These are phyloP conservation scores for Acanthosoma haemorrhoidale DNA, from an alignment of 2,888 invertebrate genomes.

Conservation along the genomic window DNA sequence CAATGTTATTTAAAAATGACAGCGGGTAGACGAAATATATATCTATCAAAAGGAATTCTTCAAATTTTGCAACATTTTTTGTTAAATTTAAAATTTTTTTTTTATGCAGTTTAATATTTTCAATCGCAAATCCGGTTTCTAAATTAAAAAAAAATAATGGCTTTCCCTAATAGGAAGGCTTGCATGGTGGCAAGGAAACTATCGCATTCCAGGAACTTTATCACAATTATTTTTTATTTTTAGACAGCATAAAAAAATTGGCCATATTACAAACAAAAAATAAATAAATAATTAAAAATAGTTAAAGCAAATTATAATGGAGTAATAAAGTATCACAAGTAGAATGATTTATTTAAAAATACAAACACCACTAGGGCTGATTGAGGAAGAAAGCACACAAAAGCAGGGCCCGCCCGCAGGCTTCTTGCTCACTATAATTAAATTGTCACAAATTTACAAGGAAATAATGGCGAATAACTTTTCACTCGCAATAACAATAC, in stretches of 20 bases:
- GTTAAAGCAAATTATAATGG: conserved; percentile 7
- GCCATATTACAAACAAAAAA: too few relatives aligned
- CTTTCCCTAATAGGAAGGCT: too few relatives aligned
- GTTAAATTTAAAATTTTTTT: too few relatives aligned
- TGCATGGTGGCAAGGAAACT: too few relatives aligned
- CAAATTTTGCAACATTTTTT: too few relatives aligned
- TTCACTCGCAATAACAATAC: neutral
- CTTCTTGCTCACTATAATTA: conserved; percentile 15
- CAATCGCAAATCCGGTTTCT: too few relatives aligned
- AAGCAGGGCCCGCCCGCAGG: conserved; percentile 23
- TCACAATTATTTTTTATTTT: too few relatives aligned
- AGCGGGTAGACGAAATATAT: neutral
- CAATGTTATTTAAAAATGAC: neutral
- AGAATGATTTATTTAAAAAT: conserved; percentile 24
- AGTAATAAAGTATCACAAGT: conserved; percentile 27
- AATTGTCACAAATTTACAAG: conserved; percentile 5
- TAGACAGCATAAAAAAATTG: too few relatives aligned
- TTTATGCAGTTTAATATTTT: too few relatives aligned
- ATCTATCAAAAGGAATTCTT: neutral
- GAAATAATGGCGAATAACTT: neutral
- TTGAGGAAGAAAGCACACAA: conserved; percentile 20
- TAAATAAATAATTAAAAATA: too few relatives aligned
- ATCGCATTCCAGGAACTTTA: too few relatives aligned
- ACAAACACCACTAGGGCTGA: conserved; percentile 19
- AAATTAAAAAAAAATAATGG: too few relatives aligned